Base-by-base conservation (phyloP, 1,140 invertebrate genomes). In the Drosophila cardini region DNA sequence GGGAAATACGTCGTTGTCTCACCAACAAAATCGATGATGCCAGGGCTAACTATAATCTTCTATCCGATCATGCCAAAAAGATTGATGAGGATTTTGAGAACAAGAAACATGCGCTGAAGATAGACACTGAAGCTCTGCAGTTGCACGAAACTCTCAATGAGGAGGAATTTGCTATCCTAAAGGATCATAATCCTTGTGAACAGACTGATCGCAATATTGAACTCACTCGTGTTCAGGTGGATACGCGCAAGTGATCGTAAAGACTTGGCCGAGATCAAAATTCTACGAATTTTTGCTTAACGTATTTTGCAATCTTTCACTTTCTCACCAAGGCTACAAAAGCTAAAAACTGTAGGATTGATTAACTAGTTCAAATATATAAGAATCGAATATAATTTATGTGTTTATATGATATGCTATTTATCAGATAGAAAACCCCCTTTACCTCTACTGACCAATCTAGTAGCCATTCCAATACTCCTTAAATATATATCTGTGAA, bases 51-150 rank as follows among this genome's bases (percentile, higher is more conserved):
- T 95, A 95, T 80, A 96, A 95, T 84, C 93, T 94, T 32, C 87
- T 96, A 21, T 95, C 96, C 91, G 93, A 94, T 43, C 93, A 95
- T 68, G 93, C 95, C 15, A 93, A 94, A 63, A 93, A 94, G 55
- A 94, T 96, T 32, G 93, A 95, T 26, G 92, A 93, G 11, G 95
- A 96, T 89, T 85, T 96, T 55, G 93, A 93, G 32, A 94, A 96
- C 77, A 96, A 97, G 84, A 93, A 95, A 62, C 95, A 96, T 60
- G 94, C 95, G 10, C 91, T 97, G 36, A 95, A 94, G 91, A 95
- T 95, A 0, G 96, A 96, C 78, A 94, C 95, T 3, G 93, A 94
- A 72, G 95, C 95, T 16, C 89, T 96, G 9, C 95, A 96, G 80
- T 93, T 95, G 91, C 94, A 95, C 68, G 92, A 93, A 8, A 93